These are phyloP conservation scores for Nipponia nippon DNA, from an alignment of 2,113 vertebrate genomes.

Conservation along the genomic window DNA sequence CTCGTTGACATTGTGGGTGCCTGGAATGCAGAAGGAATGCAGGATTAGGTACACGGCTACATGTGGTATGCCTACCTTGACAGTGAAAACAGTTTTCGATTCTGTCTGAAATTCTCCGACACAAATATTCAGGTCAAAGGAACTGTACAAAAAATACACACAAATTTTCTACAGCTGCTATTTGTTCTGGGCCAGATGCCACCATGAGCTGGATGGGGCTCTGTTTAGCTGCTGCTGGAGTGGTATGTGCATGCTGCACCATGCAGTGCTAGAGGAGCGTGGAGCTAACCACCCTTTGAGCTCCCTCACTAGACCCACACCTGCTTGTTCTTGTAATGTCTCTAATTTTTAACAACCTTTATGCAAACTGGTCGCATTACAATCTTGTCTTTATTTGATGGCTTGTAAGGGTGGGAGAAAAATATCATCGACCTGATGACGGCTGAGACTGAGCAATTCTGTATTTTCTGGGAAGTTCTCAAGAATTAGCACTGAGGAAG, in stretches of 20 bases:
- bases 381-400: neutral
- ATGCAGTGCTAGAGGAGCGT: neutral
- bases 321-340: neutral
- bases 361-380: neutral
- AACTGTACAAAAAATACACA: neutral
- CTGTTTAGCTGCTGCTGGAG: neutral
- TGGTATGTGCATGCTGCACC: fast-evolving
- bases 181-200: neutral
- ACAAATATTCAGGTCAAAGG: constrained; percentile 11
- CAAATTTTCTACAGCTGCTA: neutral
- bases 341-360: neutral
- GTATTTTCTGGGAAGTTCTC: neutral
- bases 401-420: neutral
- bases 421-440: neutral
- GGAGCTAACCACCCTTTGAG: neutral
- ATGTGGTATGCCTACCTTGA: neutral
- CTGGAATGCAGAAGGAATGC: constrained; percentile 57
- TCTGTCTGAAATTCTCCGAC: neutral
- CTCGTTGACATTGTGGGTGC: constrained; percentile 52
- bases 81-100: neutral
- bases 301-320: neutral
- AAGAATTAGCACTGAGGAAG: neutral
- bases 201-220: neutral
- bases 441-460: neutral
- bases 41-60: neutral